Evolutionary conservation across 2,113 vertebrate genomes (phyloP), one percentile per base, ranked within the genome.

Genomic region (Axis porcinus): DNA sequence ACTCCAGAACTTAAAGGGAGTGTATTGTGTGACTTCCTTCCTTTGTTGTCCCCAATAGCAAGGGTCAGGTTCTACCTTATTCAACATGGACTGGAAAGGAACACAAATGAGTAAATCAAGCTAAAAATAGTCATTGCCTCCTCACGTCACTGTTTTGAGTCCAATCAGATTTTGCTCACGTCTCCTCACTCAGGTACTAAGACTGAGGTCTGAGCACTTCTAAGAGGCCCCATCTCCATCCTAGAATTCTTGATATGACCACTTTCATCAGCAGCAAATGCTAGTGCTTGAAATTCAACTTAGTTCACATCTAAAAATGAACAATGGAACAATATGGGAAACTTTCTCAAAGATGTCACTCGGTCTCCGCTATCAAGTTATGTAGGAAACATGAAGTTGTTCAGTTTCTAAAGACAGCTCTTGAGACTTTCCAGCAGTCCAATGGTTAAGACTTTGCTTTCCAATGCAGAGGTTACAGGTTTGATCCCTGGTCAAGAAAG

Each of bases 21-120:
- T 91, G 23, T 89, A 95, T 96, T 96, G 92, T 91, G 88, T 94
- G 85, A 96, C 92, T 98, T 98, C 97, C 94, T 98, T 91, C 89
- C 85, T 98, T 96, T 97, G 85, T 86, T 94, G 70, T 87, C 47
- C 82, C 43, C 64, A 93, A 15, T 33, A 94, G 76, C 91, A 92
- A 23, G 43, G 55, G 90, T 91, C 76, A 94, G 67, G 12, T 78
- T 94, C 89, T 97, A 54, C 90, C 88, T 95, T 94, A 78, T 81
- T 94, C 50, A 76, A 47, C 64, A 86, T 23, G 47, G 23, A 82
- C 67, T 78, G 23, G 36, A 89, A 96, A 96, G 36, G 30, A 97
- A 94, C 54, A 94, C 57, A 92, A 94, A 89, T 55, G 50, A 96
- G 52, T 93, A 97, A 97, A 89, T 67, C 82, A 94, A 95, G 47